Evolutionary conservation across 2,797 vertebrate species (phyloP), one percentile per base, ranked within the genome.

Genomic region (Lithobates sylvaticus): DNA sequence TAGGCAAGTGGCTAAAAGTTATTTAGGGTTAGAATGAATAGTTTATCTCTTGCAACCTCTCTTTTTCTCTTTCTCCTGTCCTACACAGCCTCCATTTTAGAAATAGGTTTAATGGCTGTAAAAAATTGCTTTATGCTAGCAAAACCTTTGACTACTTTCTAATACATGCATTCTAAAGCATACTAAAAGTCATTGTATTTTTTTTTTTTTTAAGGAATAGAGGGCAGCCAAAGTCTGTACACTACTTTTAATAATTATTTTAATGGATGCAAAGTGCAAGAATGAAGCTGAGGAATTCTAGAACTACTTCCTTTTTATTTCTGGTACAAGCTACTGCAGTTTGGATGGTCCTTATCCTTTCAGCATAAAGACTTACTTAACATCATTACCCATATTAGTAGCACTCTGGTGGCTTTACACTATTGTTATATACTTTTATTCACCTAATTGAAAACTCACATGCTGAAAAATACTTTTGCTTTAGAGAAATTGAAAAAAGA

Each of bases 401-500:
- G 81, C 76, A 79, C 61, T 87, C 44, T 76, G 69, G 58, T 47
- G 65, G 44, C 42, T 50, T 26, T 61, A 47, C 7, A 69, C 73
- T 78, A 83, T 83, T 87, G 86, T 87, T 76, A 76, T 32, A 26
- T 75, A 68, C 76, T 80, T 76, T 50, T 47, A 47, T 47, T 72
- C 65, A 61, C 83, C 74, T 71, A 88, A 84, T 90, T 92, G 86
- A 88, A 80, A 68, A 90, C 90, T 89, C 81, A 82, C 86, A 78
- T 88, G 76, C 88, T 88, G 78, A 88, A 90, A 54, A 64, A 65
- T 54, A 23, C 32, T 73, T 86, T 86, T 89, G 78, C 86, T 86
- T 88, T 88, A 88, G 82, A 86, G 84, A 88, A 90, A 88, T 27
- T 83, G 21, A 26, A 88, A 90, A 90, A 89, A 26, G 78, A 81